These are phyloP conservation scores for Macroramphosus scolopax DNA, from an alignment of 2,797 vertebrate genomes.

Conservation along the genomic window DNA sequence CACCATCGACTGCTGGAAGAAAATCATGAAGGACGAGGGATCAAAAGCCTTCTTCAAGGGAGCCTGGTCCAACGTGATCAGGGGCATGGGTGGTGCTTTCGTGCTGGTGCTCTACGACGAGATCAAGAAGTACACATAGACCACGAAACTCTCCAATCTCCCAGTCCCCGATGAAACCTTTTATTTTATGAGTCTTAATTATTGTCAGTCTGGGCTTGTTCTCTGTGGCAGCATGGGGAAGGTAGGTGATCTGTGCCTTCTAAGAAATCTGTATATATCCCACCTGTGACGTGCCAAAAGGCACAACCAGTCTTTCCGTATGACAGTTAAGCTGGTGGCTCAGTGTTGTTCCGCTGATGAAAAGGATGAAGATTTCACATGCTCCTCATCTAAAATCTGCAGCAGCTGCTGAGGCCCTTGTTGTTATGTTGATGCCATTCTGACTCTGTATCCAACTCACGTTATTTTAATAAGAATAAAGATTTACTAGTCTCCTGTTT, in stretches of 20 bases:
- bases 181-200: slow-evolving; percentile 77
- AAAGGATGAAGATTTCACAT: slow-evolving; percentile 19
- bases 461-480: slow-evolving; percentile 78
- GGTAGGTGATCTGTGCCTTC: slow-evolving; percentile 22
- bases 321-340: slow-evolving; percentile 32
- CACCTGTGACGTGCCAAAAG: slow-evolving; percentile 22
- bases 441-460: slow-evolving; percentile 52
- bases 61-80: slow-evolving; percentile 97
- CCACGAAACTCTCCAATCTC: slow-evolving; percentile 66
- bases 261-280: slow-evolving; percentile 62
- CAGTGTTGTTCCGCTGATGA: slow-evolving; percentile 25
- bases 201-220: slow-evolving; percentile 74
- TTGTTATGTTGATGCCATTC: slow-evolving; percentile 56
- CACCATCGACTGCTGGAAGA: slow-evolving; percentile 97
- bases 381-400: slow-evolving; percentile 22
- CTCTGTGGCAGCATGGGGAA: slow-evolving; percentile 36
- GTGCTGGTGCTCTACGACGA: slow-evolving; percentile 99
- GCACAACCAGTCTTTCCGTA: slow-evolving; percentile 29
- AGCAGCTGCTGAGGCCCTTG: slow-evolving; percentile 41
- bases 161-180: slow-evolving; percentile 51
- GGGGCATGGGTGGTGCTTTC: slow-evolving; percentile 98
- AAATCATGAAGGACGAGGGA: slow-evolving; percentile 95
- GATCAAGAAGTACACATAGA: slow-evolving; percentile 90
- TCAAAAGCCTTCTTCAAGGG: slow-evolving; percentile 96
- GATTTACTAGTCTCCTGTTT: slow-evolving; percentile 39